Evolutionary conservation across 1,140 invertebrate genomes (phyloP).

Genomic region (Danaus plexippus): DNA sequence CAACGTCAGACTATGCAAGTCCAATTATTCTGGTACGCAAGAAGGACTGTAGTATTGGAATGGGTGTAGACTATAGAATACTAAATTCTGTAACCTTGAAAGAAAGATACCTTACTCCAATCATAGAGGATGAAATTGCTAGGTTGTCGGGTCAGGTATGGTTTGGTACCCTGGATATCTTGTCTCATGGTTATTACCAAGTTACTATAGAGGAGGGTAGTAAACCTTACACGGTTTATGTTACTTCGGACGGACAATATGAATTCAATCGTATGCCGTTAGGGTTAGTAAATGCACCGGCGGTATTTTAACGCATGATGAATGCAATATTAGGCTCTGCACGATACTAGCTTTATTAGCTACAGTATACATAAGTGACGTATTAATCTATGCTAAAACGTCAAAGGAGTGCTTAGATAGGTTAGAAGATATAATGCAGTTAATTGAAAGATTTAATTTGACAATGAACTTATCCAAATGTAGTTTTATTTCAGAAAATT

Average conservation of each 20-base stretch:
- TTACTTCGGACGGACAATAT: slow-evolving; percentile 19
- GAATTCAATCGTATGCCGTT: slow-evolving; percentile 17
- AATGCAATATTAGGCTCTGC: slow-evolving; percentile 8
- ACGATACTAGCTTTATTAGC: slow-evolving; percentile 12
- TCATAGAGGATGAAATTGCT: slow-evolving; percentile 22
- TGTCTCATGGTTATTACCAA: slow-evolving; percentile 14
- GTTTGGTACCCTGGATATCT: slow-evolving; percentile 17
- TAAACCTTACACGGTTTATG: slow-evolving; percentile 15
- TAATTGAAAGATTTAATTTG: slow-evolving; percentile 6
- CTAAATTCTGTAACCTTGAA: slow-evolving; percentile 16
- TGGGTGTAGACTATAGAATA: slow-evolving; percentile 19
- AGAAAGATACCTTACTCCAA: slow-evolving; percentile 22
- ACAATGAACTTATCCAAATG: slow-evolving; percentile 14
- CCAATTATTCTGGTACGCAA: slow-evolving; percentile 16
- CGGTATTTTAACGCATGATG: slow-evolving; percentile 18
- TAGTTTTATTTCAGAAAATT: slow-evolving; percentile 13
- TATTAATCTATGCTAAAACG: slow-evolving; percentile 6
- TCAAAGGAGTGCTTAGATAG: slow-evolving; percentile 2
- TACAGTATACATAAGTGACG: slow-evolving; percentile 9
- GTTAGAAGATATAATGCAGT: slow-evolving; percentile 8
- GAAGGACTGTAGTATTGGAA: slow-evolving; percentile 7
- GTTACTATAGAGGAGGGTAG: slow-evolving; percentile 11
- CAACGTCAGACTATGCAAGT: slow-evolving; percentile 18
- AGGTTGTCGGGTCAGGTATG: slow-evolving; percentile 14
- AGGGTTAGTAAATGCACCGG: slow-evolving; percentile 15